Base-by-base conservation (phyloP, 2,797 vertebrate species). In the Myotis planiceps region DNA sequence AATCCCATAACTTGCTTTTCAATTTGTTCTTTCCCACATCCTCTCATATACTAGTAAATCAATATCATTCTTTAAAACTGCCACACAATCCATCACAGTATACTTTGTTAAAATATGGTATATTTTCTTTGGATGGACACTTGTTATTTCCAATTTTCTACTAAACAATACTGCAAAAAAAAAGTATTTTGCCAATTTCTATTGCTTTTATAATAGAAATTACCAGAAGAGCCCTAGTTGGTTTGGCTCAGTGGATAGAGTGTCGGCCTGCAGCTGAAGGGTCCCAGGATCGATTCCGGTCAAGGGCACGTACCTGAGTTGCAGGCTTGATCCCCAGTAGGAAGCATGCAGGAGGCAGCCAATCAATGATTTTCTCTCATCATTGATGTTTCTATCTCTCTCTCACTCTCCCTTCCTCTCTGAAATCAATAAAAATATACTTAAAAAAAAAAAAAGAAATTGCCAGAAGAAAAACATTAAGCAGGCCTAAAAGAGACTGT, bases 131-230 rank as follows among this genome's bases (percentile, higher is more conserved):
- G 39, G 42, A 81, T 21, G 37, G 14, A 74, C 47, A 90, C 37
- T 71, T 81, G 12, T n/a, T 84, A 66, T 74, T 51, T 95, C 32
- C 18, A 68, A 83, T 45, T 91, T 93, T 72, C 75, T 68, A 90
- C 55, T 55, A 65, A 93, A 76, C 37, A 89, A 51, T 84, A 39
- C 18, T 51, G 5, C 76, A 16, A 29, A 60, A 29, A 10, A 8
- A 55, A 65, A 1, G 10, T 29, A 15, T 81, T 87, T 88, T 37
- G 21, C 23, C 58, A 76, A 19, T 3, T 58, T 58, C 55, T 84
- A 76, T 47, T 84, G 53, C 27, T 71, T 23, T 79, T 60, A 23
- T 27, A 10, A 71, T 3, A 58, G 53, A 75, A 83, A 83, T 13
- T 68, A 8, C 34, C 47, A 53, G 5, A 49, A 63, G 29, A 72